Percentiles rank a stretch among this genome's conserved stretches.
Conservation (phyloP, 2,113 vertebrate genomes). For the Rattus norvegicus region GRCr8 NC_086024.1:97699501-97700000, state of each 20-base stretch:
- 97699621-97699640: constrained; percentile 5
- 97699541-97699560: constrained; percentile 23
- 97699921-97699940: not conserved
- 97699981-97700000: not conserved
- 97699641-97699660: not conserved
- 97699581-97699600: not conserved
- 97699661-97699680: not conserved
- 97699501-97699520: constrained; percentile 56
- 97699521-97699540: not conserved
- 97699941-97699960: not conserved
- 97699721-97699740: not conserved
- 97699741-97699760: too few species aligned
- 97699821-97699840: not conserved
- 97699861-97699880: not conserved
- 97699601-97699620: not conserved
- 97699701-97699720: not conserved
- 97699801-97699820: not conserved
- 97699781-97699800: not conserved
- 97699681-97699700: not conserved
- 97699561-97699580: not conserved
- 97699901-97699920: not conserved
- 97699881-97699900: not conserved
- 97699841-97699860: not conserved
- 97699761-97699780: not conserved
- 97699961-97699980: not conserved